A percentile compares a stretch with the other conserved stretches of the same genome.
These are phyloP conservation scores for Antechinus stuartii DNA, from an alignment of 2,113 vertebrate species.

Conservation along the genomic window DNA sequence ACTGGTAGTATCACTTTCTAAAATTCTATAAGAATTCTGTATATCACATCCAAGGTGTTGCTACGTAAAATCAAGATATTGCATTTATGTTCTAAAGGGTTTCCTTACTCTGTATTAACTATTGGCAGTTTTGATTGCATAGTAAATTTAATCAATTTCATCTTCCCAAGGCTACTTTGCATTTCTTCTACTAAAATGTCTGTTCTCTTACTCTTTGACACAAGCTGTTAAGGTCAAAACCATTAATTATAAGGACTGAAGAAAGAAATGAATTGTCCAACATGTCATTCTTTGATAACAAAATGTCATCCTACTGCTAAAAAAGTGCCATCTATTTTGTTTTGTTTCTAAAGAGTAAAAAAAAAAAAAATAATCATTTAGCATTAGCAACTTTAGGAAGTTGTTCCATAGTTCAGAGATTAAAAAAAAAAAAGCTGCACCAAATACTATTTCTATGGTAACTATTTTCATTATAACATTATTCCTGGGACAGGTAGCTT, in stretches of 20 bases:
- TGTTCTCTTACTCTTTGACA: background rate
- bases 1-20: background rate
- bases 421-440: constrained; percentile 47
- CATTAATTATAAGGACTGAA: background rate
- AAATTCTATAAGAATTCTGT: background rate
- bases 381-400: constrained; percentile 26
- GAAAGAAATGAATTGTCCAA: constrained; percentile 31
- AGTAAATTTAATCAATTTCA: background rate
- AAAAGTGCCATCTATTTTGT: background rate
- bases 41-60: background rate
- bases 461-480: constrained; percentile 81
- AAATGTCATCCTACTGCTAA: constrained; percentile 8
- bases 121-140: background rate
- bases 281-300: constrained; percentile 20
- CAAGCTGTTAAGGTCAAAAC: background rate
- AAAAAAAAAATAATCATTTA: constrained; percentile 53
- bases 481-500: constrained; percentile 75
- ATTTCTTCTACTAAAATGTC: constrained; percentile 11
- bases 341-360: constrained; percentile 46
- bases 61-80: background rate
- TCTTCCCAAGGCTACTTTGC: background rate
- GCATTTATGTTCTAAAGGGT: background rate
- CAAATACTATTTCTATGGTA: constrained; percentile 81
- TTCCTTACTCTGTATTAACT: background rate
- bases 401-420: constrained; percentile 58